Evolutionary conservation across 2,113 vertebrate genomes (phyloP), one percentile per base, ranked within the genome.

Genomic region (Onychostoma macrolepis): DNA sequence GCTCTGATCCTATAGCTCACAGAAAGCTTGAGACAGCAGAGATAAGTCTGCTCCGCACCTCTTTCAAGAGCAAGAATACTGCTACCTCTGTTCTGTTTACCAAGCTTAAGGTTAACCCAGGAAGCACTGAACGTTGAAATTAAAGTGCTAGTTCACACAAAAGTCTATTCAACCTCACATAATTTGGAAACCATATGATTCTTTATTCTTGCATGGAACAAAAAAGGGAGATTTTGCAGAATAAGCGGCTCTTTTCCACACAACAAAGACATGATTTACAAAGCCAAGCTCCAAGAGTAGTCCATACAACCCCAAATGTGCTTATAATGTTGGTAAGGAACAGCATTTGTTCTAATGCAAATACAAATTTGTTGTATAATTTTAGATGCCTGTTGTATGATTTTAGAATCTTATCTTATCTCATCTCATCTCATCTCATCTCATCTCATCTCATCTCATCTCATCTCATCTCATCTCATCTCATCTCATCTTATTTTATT

Each of bases 91-190:
- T 48, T 76, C 74, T 76, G 74, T 76, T 76, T 76, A 28, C 71
- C 36, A n/a, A 13, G 21, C 5, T 74, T 74, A 74, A n/a, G 38
- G 38, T 74, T 74, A 74, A 41, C 71, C 36, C 41, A 75, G 41
- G 41, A 75, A 45, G 72, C 41, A 75, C 41, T 75, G 72, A 75
- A 75, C 12, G 6, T 45, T 75, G 38, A 75, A 75, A 75, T 75
- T 75, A 75, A 75, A 75, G n/a, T 6, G 24, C 26, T 15, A 45
- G 72, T 75, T 45, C 72, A 75, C 17, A 75, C 38, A 75, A 75
- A 45, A 7, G 41, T 43, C 71, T 75, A 45, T 75, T 75, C 38
- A 45, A 26, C 38, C 17, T 24, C 17, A 38, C 19, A 36, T 36
- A 19, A 71, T 71, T 71, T 71, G 15, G 1, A 71, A 71, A 24